phyloP scores from a whole-genome alignment of 2,113 vertebrate genomes.

The Craseonycteris thonglongyai region DNA sequence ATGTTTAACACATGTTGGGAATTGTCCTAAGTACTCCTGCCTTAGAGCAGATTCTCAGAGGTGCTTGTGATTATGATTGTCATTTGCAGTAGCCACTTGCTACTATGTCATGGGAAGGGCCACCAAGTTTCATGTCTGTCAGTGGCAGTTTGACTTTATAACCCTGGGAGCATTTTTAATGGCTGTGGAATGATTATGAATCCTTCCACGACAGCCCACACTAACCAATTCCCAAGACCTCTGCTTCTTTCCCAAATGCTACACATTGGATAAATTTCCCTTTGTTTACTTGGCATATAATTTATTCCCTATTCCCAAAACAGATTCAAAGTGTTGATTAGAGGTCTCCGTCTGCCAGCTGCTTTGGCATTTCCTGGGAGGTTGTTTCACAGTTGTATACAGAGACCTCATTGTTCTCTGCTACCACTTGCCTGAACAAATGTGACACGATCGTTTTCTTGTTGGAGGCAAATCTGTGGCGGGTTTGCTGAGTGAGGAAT shows the following conservation, averaged over 20 bases:
- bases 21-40: background rate
- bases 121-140: background rate
- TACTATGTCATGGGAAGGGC: background rate
- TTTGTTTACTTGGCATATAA: constrained; percentile 1
- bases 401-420: constrained; percentile 21
- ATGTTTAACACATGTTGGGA: background rate
- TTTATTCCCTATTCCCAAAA: background rate
- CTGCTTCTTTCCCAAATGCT: background rate
- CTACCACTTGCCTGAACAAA: background rate
- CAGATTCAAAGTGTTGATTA: background rate
- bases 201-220: background rate
- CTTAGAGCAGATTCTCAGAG: background rate
- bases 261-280: background rate
- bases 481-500: constrained; percentile 9
- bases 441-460: constrained; percentile 24
- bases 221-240: background rate
- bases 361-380: background rate
- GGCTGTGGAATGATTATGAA: background rate
- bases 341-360: background rate
- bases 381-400: background rate
- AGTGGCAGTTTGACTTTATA: background rate
- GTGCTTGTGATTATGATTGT: background rate
- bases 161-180: background rate
- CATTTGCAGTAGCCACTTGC: background rate
- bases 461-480: background rate